Conservation (phyloP, 2,797 vertebrate genomes). For the Momotus momota region DNA sequence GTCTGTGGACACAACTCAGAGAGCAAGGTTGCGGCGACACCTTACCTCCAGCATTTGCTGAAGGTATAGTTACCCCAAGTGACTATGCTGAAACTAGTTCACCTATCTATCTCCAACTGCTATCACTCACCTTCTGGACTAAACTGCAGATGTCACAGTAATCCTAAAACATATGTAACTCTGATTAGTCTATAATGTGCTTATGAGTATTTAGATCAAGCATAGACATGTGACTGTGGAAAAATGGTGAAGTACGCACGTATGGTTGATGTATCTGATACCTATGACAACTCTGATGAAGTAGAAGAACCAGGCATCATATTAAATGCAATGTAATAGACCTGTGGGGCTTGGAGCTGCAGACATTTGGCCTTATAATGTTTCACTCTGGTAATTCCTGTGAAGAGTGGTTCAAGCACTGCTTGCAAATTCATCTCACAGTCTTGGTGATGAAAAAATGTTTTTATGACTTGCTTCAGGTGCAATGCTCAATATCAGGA, state of each 20-base stretch:
- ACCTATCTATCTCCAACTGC: not conserved
- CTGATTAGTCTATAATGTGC: not conserved
- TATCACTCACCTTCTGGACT: not conserved
- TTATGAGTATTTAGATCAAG: not conserved
- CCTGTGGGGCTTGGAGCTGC: not conserved
- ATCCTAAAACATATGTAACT: not conserved
- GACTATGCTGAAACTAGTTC: not conserved
- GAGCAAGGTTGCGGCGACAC: not conserved
- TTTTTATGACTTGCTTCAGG: not conserved
- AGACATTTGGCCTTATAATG: not conserved
- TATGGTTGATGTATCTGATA: not conserved
- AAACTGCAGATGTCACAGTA: not conserved
- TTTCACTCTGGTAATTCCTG: not conserved
- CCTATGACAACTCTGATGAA: not conserved
- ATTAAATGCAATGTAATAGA: not conserved
- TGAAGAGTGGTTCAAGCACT: not conserved
- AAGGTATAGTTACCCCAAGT: not conserved
- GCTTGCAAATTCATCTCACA: not conserved
- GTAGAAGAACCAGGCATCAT: not conserved
- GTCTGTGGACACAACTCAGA: not conserved
- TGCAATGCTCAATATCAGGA: not conserved
- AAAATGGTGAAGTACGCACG: not conserved
- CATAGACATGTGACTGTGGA: not conserved
- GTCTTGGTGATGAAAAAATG: not conserved
- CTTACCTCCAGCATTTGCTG: not conserved